Evolutionary conservation across 2,797 vertebrate genomes (phyloP).

Genomic region (Periparus ater): DNA sequence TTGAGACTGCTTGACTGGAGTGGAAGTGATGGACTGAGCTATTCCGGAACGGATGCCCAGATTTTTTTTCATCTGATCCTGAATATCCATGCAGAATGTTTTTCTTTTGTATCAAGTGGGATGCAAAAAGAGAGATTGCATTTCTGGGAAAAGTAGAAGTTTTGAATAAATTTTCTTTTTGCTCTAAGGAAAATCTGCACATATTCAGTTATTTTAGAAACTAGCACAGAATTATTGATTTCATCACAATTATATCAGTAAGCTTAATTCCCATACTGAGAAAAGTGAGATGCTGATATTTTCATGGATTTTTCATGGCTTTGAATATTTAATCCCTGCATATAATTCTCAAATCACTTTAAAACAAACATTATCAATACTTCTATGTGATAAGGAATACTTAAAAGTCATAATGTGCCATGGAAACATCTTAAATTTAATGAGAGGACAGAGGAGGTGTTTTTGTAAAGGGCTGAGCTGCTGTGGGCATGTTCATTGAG

Average conservation of each 20-base stretch:
- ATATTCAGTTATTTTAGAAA: neutral
- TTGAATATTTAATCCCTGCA: neutral
- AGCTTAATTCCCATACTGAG: neutral
- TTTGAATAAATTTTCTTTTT: neutral
- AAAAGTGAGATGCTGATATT: neutral
- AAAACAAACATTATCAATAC: neutral
- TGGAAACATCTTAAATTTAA: neutral
- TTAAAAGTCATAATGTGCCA: neutral
- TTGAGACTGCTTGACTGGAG: neutral
- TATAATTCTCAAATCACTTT: neutral
- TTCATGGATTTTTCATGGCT: neutral
- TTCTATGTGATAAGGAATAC: neutral
- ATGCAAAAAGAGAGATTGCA: neutral
- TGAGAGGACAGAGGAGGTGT: neutral
- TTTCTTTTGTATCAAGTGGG: neutral
- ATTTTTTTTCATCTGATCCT: neutral
- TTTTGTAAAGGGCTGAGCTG: slow-evolving; percentile 35
- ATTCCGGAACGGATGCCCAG: neutral
- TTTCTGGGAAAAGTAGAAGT: neutral
- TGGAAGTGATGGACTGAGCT: neutral
- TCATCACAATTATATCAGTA: neutral
- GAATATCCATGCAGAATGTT: neutral
- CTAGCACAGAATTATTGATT: neutral
- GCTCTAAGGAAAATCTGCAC: neutral
- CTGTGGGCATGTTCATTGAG: neutral